Evolutionary conservation across 2,888 invertebrate species (phyloP).

Genomic region (Phortica magna): DNA sequence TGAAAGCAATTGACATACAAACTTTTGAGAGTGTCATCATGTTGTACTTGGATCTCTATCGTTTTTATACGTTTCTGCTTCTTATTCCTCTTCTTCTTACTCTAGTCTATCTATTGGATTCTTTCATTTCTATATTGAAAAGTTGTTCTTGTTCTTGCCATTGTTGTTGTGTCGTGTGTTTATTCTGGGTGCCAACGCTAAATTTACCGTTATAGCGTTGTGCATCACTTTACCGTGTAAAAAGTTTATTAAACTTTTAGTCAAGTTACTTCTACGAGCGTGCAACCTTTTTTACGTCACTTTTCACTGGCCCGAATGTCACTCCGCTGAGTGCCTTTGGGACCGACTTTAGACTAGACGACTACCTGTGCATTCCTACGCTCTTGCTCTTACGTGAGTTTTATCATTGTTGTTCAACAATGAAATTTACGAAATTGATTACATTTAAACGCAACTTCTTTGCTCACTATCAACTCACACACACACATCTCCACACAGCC

Average conservation of each 20-base stretch:
- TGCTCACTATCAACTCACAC: not conserved
- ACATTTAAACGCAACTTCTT: slow-evolving; percentile 9
- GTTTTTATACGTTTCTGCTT: not conserved
- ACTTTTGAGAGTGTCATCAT: slow-evolving; percentile 54
- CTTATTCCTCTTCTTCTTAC: not conserved
- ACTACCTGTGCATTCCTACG: not conserved
- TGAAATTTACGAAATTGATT: slow-evolving; percentile 37
- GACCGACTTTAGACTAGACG: not conserved
- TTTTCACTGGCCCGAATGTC: not conserved
- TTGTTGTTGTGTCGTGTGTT: slow-evolving; percentile 46
- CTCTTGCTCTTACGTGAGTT: slow-evolving; percentile 14
- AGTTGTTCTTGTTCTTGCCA: slow-evolving; percentile 48
- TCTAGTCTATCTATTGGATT: not conserved
- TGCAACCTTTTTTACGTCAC: slow-evolving; percentile 1
- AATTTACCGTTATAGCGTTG: slow-evolving; percentile 40
- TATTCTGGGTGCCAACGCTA: slow-evolving; percentile 26
- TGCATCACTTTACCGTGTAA: slow-evolving; percentile 38
- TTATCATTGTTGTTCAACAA: slow-evolving; percentile 32
- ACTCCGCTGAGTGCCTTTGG: not conserved
- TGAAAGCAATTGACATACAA: slow-evolving; percentile 48
- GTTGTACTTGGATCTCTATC: slow-evolving; percentile 40
- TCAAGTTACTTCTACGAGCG: slow-evolving; percentile 5
- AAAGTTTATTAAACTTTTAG: slow-evolving; percentile 53
- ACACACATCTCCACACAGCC: not conserved
- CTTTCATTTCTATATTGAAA: slow-evolving; percentile 1